phyloP scores from a whole-genome alignment of 1,140 invertebrate genomes.

The Cyclina sinensis region DNA sequence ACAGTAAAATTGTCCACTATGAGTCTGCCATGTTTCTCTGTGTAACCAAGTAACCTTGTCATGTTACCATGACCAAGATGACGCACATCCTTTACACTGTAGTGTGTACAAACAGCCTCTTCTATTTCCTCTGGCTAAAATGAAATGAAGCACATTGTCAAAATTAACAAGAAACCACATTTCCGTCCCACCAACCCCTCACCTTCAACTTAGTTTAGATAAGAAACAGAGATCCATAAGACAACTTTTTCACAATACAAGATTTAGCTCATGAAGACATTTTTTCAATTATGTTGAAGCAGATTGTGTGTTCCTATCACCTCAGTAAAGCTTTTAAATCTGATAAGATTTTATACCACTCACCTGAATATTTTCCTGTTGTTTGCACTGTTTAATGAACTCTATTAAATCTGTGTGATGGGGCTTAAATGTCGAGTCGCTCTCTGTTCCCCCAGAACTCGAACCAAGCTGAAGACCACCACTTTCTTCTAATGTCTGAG shows the following conservation, averaged over 20 bases:
- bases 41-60: conserved; percentile 66
- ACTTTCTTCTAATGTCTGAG: conserved; percentile 81
- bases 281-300: too few relatives aligned
- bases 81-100: conserved; percentile 77
- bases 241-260: too few relatives aligned
- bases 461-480: conserved; percentile 74
- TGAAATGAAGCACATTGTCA: too few relatives aligned
- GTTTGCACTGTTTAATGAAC: conserved; percentile 80
- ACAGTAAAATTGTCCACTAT: conserved; percentile 73
- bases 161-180: too few relatives aligned
- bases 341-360: too few relatives aligned
- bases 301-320: too few relatives aligned
- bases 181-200: too few relatives aligned
- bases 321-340: too few relatives aligned
- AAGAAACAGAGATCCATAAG: too few relatives aligned
- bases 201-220: too few relatives aligned
- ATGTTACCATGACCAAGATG: conserved; percentile 81
- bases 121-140: conserved; percentile 77
- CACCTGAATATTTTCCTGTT: conserved; percentile 37
- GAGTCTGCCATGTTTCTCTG: conserved; percentile 76
- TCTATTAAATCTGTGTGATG: conserved; percentile 75
- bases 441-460: conserved; percentile 59
- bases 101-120: conserved; percentile 81
- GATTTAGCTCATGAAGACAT: too few relatives aligned
- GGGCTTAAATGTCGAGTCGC: conserved; percentile 74